Percentiles rank a stretch among this genome's conserved stretches.
These are phyloP conservation scores for Austrolebias charrua DNA, from an alignment of 2,797 vertebrate genomes.

Conservation along the genomic window DNA sequence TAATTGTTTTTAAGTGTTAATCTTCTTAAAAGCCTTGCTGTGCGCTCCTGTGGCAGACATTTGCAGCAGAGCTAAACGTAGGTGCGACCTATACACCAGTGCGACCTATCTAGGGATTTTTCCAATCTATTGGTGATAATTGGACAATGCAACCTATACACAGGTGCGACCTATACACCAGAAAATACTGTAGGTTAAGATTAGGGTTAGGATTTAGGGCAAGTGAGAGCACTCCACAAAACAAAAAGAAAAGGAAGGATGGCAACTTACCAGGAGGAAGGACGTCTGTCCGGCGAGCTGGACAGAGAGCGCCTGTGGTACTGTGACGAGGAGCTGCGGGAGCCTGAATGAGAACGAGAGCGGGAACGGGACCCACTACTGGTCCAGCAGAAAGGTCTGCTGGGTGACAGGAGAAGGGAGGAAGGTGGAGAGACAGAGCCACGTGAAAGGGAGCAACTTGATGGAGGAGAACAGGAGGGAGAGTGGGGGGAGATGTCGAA, in stretches of 20 bases:
- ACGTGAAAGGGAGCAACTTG: conserved; percentile 93
- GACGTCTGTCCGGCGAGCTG: conserved; percentile 91
- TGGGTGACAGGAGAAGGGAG: conserved; percentile 83
- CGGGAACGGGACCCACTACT: conserved; percentile 79
- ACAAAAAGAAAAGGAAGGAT: conserved; percentile 8
- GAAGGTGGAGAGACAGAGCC: conserved; percentile 92
- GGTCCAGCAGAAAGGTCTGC: conserved; percentile 71
- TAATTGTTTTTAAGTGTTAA: too few relatives aligned
- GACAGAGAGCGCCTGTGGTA: conserved; percentile 92
- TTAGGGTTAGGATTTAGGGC: not conserved
- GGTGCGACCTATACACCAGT: too few relatives aligned
- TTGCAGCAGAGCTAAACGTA: too few relatives aligned
- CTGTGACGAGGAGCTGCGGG: conserved; percentile 88
- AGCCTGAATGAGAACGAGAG: conserved; percentile 88
- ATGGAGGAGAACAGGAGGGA: conserved; percentile 90
- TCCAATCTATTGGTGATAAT: too few relatives aligned
- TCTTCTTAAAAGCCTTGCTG: too few relatives aligned
- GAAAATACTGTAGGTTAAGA: not conserved
- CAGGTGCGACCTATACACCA: too few relatives aligned
- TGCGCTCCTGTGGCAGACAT: too few relatives aligned
- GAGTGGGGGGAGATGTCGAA: conserved; percentile 89
- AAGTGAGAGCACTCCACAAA: not conserved
- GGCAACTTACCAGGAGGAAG: conserved; percentile 86
- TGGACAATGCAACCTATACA: too few relatives aligned
- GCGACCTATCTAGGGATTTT: too few relatives aligned